Conservation (phyloP, 2,797 vertebrate genomes). For the Cuculus canorus region DNA sequence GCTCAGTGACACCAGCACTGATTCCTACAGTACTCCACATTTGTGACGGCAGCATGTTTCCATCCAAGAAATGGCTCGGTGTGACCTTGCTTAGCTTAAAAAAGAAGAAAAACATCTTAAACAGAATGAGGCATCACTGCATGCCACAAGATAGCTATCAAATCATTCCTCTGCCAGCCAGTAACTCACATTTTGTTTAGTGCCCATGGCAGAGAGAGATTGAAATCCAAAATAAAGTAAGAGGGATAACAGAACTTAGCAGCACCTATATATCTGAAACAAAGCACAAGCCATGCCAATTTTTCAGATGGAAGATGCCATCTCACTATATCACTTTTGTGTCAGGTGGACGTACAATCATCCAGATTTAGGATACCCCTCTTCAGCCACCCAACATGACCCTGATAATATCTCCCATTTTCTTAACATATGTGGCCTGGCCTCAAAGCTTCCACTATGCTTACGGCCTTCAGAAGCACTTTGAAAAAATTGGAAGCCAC, state of each 20-base stretch:
- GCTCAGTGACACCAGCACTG: not conserved
- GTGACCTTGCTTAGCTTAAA: not conserved
- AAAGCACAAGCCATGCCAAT: not conserved
- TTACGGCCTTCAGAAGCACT: not conserved
- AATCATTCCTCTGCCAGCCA: not conserved
- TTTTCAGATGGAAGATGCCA: conserved; percentile 19
- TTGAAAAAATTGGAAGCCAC: not conserved
- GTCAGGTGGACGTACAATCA: not conserved
- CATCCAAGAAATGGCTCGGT: not conserved
- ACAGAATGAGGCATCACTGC: not conserved
- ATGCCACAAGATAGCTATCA: not conserved
- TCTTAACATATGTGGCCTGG: not conserved
- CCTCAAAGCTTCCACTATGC: not conserved
- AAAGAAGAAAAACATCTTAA: not conserved
- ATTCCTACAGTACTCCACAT: not conserved
- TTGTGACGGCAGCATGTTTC: not conserved
- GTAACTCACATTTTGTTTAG: conserved; percentile 2
- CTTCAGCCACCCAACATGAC: not conserved
- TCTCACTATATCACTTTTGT: not conserved
- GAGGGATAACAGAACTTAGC: not conserved
- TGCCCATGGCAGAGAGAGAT: not conserved
- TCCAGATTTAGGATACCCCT: not conserved
- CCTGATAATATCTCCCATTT: not conserved
- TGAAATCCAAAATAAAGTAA: conserved; percentile 7
- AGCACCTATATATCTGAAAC: not conserved